Evolutionary conservation across 37 sponge, comb jelly and placozoan genomes (phyloP).

Genomic region (Corticium candelabrum): DNA sequence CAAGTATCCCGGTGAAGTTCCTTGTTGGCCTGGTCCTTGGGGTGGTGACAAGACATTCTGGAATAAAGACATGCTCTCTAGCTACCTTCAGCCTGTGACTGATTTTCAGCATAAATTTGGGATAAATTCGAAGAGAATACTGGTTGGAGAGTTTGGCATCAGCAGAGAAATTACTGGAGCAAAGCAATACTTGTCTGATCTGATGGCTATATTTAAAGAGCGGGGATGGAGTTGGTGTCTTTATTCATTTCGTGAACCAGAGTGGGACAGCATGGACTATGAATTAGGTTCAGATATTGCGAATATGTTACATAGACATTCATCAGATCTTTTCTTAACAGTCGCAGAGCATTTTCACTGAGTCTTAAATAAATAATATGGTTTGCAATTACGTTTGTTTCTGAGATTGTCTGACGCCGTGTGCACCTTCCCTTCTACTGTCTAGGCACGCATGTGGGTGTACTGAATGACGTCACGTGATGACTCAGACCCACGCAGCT

Average conservation of each 20-base stretch:
- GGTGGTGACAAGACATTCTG: neutral
- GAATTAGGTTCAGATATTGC: conserved; percentile 27
- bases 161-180: conserved; percentile 21
- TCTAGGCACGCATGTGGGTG: no score
- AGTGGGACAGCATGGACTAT: conserved; percentile 50
- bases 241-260: conserved; percentile 43
- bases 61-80: neutral
- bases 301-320: conserved; percentile 25
- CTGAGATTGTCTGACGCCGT: no score
- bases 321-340: neutral
- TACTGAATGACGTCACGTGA: no score
- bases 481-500: no score
- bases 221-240: conserved; percentile 43
- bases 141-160: conserved; percentile 38
- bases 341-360: neutral
- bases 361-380: no score
- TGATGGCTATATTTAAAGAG: conserved; percentile 25
- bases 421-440: no score
- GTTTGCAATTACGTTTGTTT: no score
- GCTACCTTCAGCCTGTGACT: conserved; percentile 1
- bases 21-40: neutral
- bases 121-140: conserved; percentile 20
- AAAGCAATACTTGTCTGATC: conserved; percentile 16
- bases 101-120: conserved; percentile 17
- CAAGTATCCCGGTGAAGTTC: neutral